Conservation (phyloP, 2,888 invertebrate species). For the Coremacera marginata region DNA sequence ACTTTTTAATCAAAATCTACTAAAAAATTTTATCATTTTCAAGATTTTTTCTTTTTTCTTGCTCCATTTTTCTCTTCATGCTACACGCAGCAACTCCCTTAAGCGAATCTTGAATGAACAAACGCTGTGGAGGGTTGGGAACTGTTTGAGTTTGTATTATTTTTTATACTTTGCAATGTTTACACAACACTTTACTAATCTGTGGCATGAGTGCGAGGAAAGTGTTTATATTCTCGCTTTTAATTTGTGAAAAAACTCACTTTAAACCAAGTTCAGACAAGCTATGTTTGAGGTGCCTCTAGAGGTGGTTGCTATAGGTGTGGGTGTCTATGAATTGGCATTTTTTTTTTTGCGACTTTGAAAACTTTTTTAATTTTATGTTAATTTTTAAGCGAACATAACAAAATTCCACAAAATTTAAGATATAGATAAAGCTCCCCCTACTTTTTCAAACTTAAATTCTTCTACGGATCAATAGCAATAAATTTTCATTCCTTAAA, state of each 20-base stretch:
- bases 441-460: not conserved
- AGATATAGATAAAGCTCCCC: not conserved
- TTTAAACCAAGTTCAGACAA: not conserved
- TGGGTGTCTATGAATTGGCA: slow-evolving; percentile 14
- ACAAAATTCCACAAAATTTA: not conserved
- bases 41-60: slow-evolving; percentile 2
- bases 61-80: not conserved
- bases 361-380: slow-evolving; percentile 53
- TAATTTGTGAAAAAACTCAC: not conserved
- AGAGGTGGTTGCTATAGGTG: not conserved
- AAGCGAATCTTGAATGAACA: not conserved
- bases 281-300: not conserved
- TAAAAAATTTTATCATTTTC: slow-evolving; percentile 30
- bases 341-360: slow-evolving; percentile 15
- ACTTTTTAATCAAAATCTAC: slow-evolving; percentile 35
- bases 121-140: not conserved
- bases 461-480: not conserved
- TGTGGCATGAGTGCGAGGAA: not conserved
- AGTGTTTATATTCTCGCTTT: slow-evolving; percentile 13
- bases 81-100: not conserved
- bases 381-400: slow-evolving; percentile 39
- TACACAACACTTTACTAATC: not conserved
- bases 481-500: too few species aligned
- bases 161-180: not conserved
- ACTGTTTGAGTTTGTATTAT: not conserved